A percentile compares a stretch with the other conserved stretches of the same genome.
Conservation (phyloP, 2,113 vertebrate species). For the Monarcha castaneiventris region DNA sequence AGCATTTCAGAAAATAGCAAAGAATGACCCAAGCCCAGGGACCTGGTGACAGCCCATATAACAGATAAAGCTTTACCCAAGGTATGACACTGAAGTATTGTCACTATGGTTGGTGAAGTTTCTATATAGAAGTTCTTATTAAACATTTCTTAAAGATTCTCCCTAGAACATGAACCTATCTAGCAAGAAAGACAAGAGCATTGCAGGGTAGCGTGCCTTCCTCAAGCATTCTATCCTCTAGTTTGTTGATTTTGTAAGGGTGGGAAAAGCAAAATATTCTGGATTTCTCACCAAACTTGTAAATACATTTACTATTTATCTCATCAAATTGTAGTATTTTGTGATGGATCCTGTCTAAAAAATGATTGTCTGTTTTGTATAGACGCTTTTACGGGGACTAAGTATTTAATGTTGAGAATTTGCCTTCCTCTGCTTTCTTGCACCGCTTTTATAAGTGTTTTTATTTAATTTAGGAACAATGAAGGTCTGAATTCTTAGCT, state of each 20-base stretch:
- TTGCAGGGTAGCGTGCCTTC: background rate
- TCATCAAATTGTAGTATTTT: background rate
- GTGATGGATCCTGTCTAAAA: background rate
- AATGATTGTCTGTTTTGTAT: background rate
- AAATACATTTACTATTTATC: background rate
- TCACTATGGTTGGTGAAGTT: background rate
- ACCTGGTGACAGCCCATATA: background rate
- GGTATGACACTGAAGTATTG: background rate
- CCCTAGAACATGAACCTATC: background rate
- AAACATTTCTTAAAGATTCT: background rate
- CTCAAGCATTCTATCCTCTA: background rate
- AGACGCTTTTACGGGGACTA: background rate
- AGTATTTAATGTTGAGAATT: background rate
- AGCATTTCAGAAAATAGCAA: background rate
- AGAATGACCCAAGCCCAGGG: background rate
- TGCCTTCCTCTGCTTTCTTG: background rate
- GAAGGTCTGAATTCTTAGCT: background rate
- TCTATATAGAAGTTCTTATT: background rate
- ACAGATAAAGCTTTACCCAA: background rate
- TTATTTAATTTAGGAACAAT: background rate
- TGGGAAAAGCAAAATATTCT: background rate
- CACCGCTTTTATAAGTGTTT: background rate
- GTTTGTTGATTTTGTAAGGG: background rate
- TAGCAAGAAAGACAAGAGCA: background rate
- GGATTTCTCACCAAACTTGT: background rate